Conservation (phyloP, 2,888 invertebrate species). For the Caenorhabditis imperialis region DNA sequence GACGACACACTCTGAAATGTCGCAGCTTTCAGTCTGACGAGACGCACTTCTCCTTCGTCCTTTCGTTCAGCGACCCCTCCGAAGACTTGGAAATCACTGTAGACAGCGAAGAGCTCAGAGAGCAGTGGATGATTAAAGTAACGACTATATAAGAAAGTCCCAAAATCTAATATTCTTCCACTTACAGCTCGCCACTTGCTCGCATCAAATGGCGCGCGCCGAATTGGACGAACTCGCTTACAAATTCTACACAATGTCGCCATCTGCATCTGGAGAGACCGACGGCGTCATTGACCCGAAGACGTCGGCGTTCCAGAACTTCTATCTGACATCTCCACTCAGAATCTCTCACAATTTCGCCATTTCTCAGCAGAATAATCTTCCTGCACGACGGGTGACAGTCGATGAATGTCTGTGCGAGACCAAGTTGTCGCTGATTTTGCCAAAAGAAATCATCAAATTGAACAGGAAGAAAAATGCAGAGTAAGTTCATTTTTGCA, state of each 20-base stretch:
- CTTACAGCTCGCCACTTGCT: constrained; percentile 70
- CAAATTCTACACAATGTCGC: constrained; percentile 66
- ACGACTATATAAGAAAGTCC: background rate
- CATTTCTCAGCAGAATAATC: constrained; percentile 72
- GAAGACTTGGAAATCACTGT: constrained; percentile 59
- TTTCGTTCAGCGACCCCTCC: constrained; percentile 50
- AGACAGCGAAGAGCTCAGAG: constrained; percentile 60
- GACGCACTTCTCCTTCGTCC: constrained; percentile 5
- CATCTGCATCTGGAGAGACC: constrained; percentile 29
- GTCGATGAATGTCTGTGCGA: constrained; percentile 75
- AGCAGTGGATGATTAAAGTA: constrained; percentile 75
- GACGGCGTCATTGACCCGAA: constrained; percentile 33
- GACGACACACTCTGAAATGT: too few species aligned
- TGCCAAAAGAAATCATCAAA: constrained; percentile 74
- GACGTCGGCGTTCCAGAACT: constrained; percentile 57
- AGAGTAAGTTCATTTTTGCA: constrained; percentile 21
- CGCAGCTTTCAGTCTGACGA: constrained; percentile 4
- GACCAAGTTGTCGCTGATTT: constrained; percentile 69
- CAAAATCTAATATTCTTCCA: background rate
- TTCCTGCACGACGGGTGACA: constrained; percentile 69
- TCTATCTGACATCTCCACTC: constrained; percentile 70
- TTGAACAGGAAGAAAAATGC: constrained; percentile 55
- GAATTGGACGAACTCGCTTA: constrained; percentile 74
- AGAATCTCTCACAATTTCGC: constrained; percentile 70
- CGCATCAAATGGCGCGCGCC: constrained; percentile 72